Percentiles rank a stretch among this genome's conserved stretches.
Conservation (phyloP, 2,888 invertebrate genomes). For the Hydrotaea cyrtoneurina region DNA sequence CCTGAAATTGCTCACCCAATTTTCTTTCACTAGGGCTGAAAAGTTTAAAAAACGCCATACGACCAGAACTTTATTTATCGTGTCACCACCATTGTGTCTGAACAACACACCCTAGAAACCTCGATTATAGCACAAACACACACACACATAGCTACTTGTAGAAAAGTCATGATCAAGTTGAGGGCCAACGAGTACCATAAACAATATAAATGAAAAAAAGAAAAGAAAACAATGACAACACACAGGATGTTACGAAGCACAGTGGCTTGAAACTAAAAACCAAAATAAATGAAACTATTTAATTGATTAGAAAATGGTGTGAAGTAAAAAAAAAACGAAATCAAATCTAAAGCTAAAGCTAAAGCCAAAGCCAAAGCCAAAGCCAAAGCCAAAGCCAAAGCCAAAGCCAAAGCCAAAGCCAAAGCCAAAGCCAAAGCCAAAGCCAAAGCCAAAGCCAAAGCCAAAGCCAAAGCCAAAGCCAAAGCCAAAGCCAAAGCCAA, state of each 20-base stretch:
- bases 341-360: too few relatives aligned
- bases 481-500: too few relatives aligned
- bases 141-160: too few relatives aligned
- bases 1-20: neutral
- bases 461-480: too few relatives aligned
- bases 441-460: too few relatives aligned
- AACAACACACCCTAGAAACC: conserved; percentile 6
- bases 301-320: too few relatives aligned
- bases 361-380: too few relatives aligned
- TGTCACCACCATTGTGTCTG: conserved; percentile 26
- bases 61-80: neutral
- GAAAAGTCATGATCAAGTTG: conserved; percentile 62
- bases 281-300: too few relatives aligned
- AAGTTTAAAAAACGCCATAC: neutral
- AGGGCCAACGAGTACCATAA: conserved; percentile 30
- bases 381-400: too few relatives aligned
- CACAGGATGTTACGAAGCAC: conserved; percentile 49
- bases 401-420: too few relatives aligned
- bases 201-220: neutral
- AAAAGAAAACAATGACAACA: neutral
- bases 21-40: neutral
- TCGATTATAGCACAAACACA: neutral
- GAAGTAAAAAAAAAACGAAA: too few relatives aligned
- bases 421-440: too few relatives aligned
- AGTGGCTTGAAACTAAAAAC: conserved; percentile 4